These are phyloP conservation scores for Microcebus ravelobensis DNA, from an alignment of 2,113 vertebrate genomes.

Conservation along the genomic window DNA sequence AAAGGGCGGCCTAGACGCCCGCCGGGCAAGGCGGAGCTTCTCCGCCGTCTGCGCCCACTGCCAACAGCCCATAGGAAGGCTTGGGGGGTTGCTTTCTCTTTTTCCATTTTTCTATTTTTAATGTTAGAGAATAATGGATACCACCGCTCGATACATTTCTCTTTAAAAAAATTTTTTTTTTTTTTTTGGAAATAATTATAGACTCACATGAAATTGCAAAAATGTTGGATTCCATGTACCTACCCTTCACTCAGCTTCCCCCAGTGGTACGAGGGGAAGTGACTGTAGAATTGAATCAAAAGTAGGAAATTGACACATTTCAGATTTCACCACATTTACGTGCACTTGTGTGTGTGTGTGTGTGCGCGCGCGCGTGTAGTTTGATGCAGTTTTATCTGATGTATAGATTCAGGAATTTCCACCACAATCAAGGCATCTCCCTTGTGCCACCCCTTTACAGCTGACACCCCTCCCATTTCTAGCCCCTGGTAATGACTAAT, in stretches of 20 bases:
- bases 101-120: not conserved
- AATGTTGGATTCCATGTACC: not conserved
- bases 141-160: not conserved
- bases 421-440: too few species aligned
- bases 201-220: not conserved
- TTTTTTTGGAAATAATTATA: not conserved
- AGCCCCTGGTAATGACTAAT: too few species aligned
- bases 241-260: not conserved
- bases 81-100: not conserved
- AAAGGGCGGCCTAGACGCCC: not conserved
- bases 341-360: not conserved
- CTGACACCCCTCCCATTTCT: not conserved
- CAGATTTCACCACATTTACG: not conserved
- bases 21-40: not conserved
- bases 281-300: not conserved
- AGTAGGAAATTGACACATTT: not conserved
- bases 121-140: not conserved
- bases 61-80: not conserved
- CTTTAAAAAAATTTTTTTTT: not conserved
- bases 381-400: not conserved
- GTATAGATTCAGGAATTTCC: not conserved
- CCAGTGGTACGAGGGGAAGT: not conserved
- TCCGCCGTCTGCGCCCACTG: rapidly evolving
- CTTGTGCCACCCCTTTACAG: not conserved
- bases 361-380: not conserved